Conservation (phyloP, 92 coral and sea anemone genomes). For the Desmophyllum pertusum region DNA sequence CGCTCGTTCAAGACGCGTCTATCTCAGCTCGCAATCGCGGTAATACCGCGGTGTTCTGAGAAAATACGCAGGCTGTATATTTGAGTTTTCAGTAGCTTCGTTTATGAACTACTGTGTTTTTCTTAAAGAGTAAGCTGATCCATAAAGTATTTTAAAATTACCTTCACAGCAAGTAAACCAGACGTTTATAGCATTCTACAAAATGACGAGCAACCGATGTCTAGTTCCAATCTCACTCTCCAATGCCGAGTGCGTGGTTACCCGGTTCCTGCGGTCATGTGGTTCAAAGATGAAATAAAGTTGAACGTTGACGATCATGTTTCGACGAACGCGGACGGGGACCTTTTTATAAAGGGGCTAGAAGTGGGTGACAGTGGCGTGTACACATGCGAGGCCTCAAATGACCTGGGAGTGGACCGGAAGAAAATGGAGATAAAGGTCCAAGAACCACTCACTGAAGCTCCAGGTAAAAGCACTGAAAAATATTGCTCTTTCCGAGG, state of each 20-base stretch:
- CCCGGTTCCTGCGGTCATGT: conserved; percentile 36
- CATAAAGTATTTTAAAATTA: too few species aligned
- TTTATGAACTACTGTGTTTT: too few species aligned
- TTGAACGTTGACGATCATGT: conserved; percentile 5
- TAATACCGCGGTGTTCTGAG: too few species aligned
- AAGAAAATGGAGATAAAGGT: conserved; percentile 10
- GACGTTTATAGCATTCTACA: conserved; percentile 7
- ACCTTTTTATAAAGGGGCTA: conserved; percentile 22
- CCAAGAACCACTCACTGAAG: conserved; percentile 5
- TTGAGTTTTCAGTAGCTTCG: too few species aligned
- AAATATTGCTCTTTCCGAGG: neutral
- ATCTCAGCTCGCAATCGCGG: too few species aligned
- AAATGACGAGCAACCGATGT: conserved; percentile 1
- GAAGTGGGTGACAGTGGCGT: conserved; percentile 3
- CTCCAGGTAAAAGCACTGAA: neutral
- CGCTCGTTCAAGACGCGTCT: too few species aligned
- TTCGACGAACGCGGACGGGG: conserved; percentile 6
- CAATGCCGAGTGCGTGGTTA: conserved; percentile 39
- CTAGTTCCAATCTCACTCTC: conserved; percentile 34
- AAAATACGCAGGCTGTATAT: too few species aligned
- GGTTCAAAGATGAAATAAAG: conserved; percentile 25
- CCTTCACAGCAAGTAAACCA: conserved; percentile 27
- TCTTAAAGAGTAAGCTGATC: too few species aligned
- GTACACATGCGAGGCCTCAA: conserved; percentile 44
- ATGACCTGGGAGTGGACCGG: conserved; percentile 26